Percentiles rank a stretch among this genome's conserved stretches.
These are phyloP conservation scores for Acanthiza pusilla DNA, from an alignment of 2,797 vertebrate genomes.

Conservation along the genomic window DNA sequence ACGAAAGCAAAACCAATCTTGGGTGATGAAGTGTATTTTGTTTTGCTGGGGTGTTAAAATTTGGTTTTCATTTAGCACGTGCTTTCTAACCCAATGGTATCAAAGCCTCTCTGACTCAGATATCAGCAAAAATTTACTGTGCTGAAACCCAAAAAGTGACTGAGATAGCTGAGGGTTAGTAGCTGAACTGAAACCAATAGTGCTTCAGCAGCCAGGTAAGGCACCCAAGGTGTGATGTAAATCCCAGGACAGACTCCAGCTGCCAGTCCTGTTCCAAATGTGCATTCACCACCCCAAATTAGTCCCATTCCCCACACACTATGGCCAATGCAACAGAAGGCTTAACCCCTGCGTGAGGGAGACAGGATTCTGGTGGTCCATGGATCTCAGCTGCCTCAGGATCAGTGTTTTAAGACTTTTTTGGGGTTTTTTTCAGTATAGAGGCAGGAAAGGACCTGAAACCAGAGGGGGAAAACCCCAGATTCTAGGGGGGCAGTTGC, in stretches of 20 bases:
- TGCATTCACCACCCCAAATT: not conserved
- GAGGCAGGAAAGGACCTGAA: not conserved
- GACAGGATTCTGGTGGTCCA: rapidly evolving
- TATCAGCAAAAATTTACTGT: not conserved
- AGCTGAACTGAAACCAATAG: not conserved
- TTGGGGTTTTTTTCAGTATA: rapidly evolving
- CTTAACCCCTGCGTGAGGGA: rapidly evolving
- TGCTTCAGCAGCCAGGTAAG: not conserved
- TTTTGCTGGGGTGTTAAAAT: not conserved
- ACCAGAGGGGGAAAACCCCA: not conserved
- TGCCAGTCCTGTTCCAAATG: not conserved
- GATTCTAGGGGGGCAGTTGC: not conserved
- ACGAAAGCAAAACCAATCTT: not conserved
- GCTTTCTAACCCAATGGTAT: not conserved
- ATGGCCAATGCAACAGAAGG: not conserved
- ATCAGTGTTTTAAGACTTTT: not conserved
- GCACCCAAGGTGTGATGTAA: not conserved
- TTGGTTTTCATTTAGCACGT: not conserved
- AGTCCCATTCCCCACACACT: not conserved
- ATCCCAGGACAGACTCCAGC: not conserved
- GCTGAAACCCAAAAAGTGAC: not conserved
- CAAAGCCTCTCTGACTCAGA: not conserved
- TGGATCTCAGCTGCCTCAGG: not conserved
- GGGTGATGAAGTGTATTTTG: not conserved
- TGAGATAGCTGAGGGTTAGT: not conserved